phyloP scores from a whole-genome alignment of 2,797 vertebrate species.

The Chiroxiphia lanceolata region DNA sequence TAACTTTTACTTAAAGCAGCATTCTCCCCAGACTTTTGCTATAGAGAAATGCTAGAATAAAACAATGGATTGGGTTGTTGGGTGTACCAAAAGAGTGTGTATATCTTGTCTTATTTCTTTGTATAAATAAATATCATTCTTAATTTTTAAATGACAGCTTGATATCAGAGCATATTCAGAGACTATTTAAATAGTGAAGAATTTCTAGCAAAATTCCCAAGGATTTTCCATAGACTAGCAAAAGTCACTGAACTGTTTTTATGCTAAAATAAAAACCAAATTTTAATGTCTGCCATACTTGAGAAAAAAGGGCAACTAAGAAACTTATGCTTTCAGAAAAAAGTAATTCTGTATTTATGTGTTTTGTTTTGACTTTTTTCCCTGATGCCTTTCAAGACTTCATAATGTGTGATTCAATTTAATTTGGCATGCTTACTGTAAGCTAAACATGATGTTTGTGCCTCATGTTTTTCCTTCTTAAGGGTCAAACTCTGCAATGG shows the following conservation, averaged over 20 bases:
- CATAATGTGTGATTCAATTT: neutral
- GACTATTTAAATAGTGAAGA: neutral
- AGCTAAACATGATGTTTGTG: neutral
- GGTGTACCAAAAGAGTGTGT: neutral
- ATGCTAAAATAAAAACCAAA: neutral
- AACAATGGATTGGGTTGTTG: neutral
- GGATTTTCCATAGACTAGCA: neutral
- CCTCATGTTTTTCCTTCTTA: neutral
- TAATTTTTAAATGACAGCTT: neutral
- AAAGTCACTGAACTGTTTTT: neutral
- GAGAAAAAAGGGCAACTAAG: neutral
- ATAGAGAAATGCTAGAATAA: neutral
- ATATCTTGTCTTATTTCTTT: neutral
- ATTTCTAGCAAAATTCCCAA: neutral
- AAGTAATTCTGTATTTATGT: neutral
- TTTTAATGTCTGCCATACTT: neutral
- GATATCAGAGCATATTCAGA: neutral
- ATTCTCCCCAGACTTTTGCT: neutral
- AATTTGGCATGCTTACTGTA: neutral
- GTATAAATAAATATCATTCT: neutral
- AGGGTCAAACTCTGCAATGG: neutral
- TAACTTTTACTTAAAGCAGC: neutral
- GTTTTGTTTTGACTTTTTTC: neutral
- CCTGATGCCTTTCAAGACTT: neutral
- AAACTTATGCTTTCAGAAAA: neutral